Evolutionary conservation across 2,888 invertebrate genomes (phyloP), one percentile per base, ranked within the genome.

Genomic region (Drosophila acutilabella): DNA sequence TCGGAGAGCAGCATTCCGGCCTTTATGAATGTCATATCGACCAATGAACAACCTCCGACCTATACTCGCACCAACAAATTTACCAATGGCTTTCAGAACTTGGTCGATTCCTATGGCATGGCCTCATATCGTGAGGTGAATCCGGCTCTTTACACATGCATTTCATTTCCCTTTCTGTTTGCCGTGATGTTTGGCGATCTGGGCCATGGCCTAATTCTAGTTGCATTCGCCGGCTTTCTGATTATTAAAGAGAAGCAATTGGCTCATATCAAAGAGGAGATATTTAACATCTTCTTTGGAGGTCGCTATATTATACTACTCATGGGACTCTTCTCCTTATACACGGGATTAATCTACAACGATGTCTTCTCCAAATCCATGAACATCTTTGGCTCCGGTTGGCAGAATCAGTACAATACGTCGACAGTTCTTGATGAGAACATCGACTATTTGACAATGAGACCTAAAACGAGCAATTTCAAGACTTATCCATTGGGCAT

Each of bases 341-440:
- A 99, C 93, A 99, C 99, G 3, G 99, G 99, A 0, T 91, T 99
- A n/a, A 96, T 99, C 73, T 99, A 99, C 94, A 99, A 99, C 93
- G 99, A 99, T 92, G 93, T 97, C 41, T 99, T 99, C 94, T 98
- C 98, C 36, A 99, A 98, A 91, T 97, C 98, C 1, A 91, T 99
- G 80, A 99, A 99, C 91, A 94, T 99, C 44, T 99, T 99, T 93
- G 97, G 98, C 0, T 96, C 98, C 0, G 94, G 96, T 56, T 99
- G 98, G 98, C 89, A 90, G 7, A 93, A 93, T 51, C 93, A 93
- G 78, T 95, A 94, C 83, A 94, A 95, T 81, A 89, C 91, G 18
- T 92, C 93, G 0, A 93, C 93, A 0, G 38, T 88, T 0, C 16
- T 40, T 2, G 67, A 80, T 30, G 41, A 53, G 0, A 41, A 0